Conservation (phyloP, 2,888 invertebrate species). For the Zhuqinia jingwanae region DNA sequence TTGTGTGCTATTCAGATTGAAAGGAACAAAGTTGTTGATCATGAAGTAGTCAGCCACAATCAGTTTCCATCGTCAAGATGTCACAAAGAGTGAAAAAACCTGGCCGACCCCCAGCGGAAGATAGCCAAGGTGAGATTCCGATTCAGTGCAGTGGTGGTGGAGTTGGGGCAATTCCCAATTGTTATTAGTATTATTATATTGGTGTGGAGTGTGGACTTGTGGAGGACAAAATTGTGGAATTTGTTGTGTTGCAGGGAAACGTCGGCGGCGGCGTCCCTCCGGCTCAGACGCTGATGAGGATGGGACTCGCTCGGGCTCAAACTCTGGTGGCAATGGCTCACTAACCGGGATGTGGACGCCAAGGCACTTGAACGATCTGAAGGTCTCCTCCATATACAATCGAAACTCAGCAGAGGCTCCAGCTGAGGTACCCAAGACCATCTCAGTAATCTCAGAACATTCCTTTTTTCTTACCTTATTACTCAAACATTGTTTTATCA, state of each 20-base stretch:
- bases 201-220: neutral
- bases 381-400: conserved; percentile 94
- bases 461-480: conserved; percentile 70
- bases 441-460: conserved; percentile 72
- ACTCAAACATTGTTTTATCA: conserved; percentile 60
- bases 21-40: too few species aligned
- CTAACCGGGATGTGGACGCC: conserved; percentile 86
- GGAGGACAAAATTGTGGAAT: too few species aligned
- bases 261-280: conserved; percentile 87
- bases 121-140: conserved; percentile 77
- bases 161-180: neutral
- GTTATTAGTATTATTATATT: neutral
- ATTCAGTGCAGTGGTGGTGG: neutral
- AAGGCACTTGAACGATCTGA: conserved; percentile 91
- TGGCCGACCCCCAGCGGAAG: conserved; percentile 78
- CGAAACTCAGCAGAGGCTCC: conserved; percentile 87
- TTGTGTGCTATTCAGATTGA: too few species aligned
- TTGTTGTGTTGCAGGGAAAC: conserved; percentile 83
- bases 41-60: conserved; percentile 26
- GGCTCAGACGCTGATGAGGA: conserved; percentile 80
- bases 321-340: conserved; percentile 82
- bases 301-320: conserved; percentile 82
- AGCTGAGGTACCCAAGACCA: conserved; percentile 84
- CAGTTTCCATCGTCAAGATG: conserved; percentile 65
- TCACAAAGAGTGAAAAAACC: conserved; percentile 80